Evolutionary conservation across 2,888 invertebrate genomes (phyloP), one percentile per base, ranked within the genome.

Genomic region (Aquatica leii): DNA sequence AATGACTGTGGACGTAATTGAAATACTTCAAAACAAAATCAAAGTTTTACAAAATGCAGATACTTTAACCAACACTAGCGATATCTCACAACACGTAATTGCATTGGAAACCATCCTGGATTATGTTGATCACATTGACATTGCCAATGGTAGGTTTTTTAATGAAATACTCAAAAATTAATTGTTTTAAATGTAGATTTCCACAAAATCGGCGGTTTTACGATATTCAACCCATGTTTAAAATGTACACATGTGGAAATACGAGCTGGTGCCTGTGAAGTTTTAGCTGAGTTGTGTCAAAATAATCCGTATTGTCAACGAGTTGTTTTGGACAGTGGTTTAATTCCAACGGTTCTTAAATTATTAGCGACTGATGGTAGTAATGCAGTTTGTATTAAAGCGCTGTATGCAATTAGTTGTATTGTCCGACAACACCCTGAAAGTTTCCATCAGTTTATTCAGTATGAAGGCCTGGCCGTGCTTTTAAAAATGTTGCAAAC

Each of bases 241-340:
- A 84, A 86, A 65, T 87, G 88, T 20, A 80, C 83, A 3, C 86
- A 90, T 70, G 79, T 84, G 0, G 83, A 85, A 14, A 82, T 96
- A 0, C 84, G 91, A 34, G 84, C 87, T 63, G 81, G 83, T 37
- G 86, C 90, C 1, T 89, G 91, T 9, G 85, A 88, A 21, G 81
- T 95, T 11, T 82, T 96, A 1, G 95, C 91, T 0, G 91, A 90
- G 73, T 79, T 94, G 60, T 88, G 91, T 34, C 96, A 97, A 81
- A 95, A 96, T 81, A 95, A 96, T 82, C 88, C 90, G 0, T 90
- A 86, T 76, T 93, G 93, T 72, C 96, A 97, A 79, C 81, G 86
- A 20, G 83, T 85, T 41, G 87, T 90, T n/a, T 70, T 92, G 3
- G 88, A 90, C 64, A 83, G 85, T 49, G 87, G 88, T 0, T 81